phyloP scores from a whole-genome alignment of 1,140 invertebrate species.

The Drosophila obscura region DNA sequence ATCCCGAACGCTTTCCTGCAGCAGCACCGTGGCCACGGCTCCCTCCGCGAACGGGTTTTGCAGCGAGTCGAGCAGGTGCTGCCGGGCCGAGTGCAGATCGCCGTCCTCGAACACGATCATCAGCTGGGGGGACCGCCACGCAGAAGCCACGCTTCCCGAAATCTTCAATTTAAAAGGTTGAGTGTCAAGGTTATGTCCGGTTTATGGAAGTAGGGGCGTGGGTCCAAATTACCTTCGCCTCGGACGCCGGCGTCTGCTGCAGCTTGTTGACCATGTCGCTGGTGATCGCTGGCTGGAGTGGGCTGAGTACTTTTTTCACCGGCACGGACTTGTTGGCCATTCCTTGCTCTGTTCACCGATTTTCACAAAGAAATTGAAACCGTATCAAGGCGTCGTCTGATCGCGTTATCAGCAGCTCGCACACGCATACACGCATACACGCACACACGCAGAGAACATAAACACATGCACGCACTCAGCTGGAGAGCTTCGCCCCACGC shows the following conservation, averaged over 20 bases:
- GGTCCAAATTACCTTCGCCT: slow-evolving; percentile 31
- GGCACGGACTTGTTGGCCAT: slow-evolving; percentile 39
- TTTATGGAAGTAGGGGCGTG: background rate
- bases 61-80: slow-evolving; percentile 58
- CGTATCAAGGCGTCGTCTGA: slow-evolving; percentile 1
- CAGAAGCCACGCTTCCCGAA: background rate
- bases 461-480: background rate
- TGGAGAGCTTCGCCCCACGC: background rate
- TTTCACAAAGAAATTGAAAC: background rate
- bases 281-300: slow-evolving; percentile 40
- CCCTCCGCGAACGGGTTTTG: slow-evolving; percentile 52
- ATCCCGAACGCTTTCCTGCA: slow-evolving; percentile 66
- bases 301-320: background rate
- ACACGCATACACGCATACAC: slow-evolving; percentile 20
- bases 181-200: slow-evolving; percentile 38
- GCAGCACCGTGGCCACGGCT: slow-evolving; percentile 55
- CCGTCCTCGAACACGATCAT: slow-evolving; percentile 68
- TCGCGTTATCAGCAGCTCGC: slow-evolving; percentile 36
- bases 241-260: slow-evolving; percentile 8
- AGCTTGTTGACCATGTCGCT: slow-evolving; percentile 59
- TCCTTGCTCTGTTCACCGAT: slow-evolving; percentile 4
- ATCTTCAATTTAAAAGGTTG: slow-evolving; percentile 12
- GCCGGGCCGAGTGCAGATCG: slow-evolving; percentile 64
- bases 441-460: slow-evolving; percentile 6
- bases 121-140: slow-evolving; percentile 8